Evolutionary conservation across 2,888 invertebrate species (phyloP).

Genomic region (Drosophila cracens): DNA sequence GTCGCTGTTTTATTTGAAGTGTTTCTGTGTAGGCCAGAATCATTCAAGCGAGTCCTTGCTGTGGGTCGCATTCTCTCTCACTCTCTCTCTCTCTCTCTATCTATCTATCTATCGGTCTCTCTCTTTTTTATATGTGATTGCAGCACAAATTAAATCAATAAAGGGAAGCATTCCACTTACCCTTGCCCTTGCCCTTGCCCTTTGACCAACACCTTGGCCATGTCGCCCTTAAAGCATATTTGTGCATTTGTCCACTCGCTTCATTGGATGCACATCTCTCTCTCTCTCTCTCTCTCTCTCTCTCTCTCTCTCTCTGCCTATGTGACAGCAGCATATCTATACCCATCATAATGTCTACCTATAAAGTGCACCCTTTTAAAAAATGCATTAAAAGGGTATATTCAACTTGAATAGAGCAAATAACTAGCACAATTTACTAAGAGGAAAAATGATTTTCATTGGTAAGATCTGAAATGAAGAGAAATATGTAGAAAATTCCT

Average conservation of each 20-base stretch:
- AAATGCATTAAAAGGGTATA: background rate
- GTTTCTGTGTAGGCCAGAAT: constrained; percentile 4
- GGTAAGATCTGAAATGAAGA: background rate
- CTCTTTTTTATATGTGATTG: constrained; percentile 7
- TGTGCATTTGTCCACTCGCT: constrained; percentile 30
- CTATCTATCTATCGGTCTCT: background rate
- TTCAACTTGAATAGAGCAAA: background rate
- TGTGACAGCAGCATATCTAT: background rate
- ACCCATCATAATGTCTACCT: constrained; percentile 28
- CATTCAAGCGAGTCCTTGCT: constrained; percentile 54
- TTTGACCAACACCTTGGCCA: constrained; percentile 46
- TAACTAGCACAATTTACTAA: background rate
- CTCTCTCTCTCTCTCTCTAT: background rate
- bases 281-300: background rate
- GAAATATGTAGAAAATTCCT: background rate
- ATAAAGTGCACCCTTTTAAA: constrained; percentile 1
- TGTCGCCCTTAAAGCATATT: constrained; percentile 27
- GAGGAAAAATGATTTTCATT: background rate
- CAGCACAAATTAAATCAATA: constrained; percentile 64
- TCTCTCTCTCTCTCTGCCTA: constrained; percentile 11
- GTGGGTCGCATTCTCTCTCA: constrained; percentile 29
- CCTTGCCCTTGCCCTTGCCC: constrained; percentile 43
- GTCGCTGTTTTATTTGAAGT: constrained; percentile 42
- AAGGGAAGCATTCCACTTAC: constrained; percentile 18
- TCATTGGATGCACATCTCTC: constrained; percentile 39